Evolutionary conservation across 2,113 vertebrate genomes (phyloP).

Genomic region (Podarcis cretensis): DNA sequence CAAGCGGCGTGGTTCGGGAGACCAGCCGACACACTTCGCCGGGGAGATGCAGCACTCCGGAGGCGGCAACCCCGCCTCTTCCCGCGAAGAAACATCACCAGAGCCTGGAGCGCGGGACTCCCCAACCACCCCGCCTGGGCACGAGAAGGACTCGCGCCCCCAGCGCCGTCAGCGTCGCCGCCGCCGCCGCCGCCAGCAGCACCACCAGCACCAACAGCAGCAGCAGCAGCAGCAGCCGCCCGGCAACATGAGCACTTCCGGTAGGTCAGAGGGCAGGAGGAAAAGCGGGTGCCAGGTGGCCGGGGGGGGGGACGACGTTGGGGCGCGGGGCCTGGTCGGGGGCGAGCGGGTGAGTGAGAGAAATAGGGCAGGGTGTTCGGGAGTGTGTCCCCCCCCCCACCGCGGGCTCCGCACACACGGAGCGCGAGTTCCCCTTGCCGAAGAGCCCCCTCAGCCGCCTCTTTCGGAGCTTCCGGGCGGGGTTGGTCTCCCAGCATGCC

Average conservation of each 20-base stretch:
- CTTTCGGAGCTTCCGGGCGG: slow-evolving; percentile 42
- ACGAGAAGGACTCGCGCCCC: neutral
- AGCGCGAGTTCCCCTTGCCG: too few relatives aligned
- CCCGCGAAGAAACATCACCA: neutral
- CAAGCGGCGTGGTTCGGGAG: neutral
- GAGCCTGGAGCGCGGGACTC: neutral
- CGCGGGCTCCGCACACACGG: too few relatives aligned
- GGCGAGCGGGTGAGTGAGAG: fast-evolving
- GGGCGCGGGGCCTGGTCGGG: neutral
- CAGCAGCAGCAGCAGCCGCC: neutral
- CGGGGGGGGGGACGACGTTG: fast-evolving
- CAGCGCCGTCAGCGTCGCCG: neutral
- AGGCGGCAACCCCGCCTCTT: neutral
- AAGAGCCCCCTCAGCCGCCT: too few relatives aligned
- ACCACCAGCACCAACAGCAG: too few relatives aligned
- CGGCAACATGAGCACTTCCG: slow-evolving; percentile 37
- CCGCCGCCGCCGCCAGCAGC: neutral
- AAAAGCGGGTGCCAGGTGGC: neutral
- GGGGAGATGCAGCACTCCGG: neutral
- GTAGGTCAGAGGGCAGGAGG: slow-evolving; percentile 27
- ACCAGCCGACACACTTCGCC: neutral
- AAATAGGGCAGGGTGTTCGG: fast-evolving
- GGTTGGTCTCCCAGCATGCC: slow-evolving; percentile 58
- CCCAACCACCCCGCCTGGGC: neutral
- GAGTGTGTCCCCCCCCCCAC: neutral